Evolutionary conservation across 2,797 vertebrate genomes (phyloP).

Genomic region (Notoglanidium macrostoma): DNA sequence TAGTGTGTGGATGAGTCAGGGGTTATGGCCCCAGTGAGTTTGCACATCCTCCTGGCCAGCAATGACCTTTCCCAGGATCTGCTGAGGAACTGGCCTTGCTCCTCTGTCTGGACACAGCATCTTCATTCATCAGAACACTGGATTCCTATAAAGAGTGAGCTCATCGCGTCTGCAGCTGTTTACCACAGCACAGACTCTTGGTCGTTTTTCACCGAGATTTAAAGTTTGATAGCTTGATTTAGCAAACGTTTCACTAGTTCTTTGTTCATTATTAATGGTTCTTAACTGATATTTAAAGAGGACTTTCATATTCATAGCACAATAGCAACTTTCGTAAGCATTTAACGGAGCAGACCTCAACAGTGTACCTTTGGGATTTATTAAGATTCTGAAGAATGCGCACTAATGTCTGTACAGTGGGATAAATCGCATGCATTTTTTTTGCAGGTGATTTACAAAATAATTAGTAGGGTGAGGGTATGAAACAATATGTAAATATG

Average conservation of each 20-base stretch:
- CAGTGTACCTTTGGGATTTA: neutral
- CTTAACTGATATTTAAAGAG: neutral
- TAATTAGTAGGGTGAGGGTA: neutral
- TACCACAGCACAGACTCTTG: slow-evolving; percentile 37
- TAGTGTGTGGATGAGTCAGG: slow-evolving; percentile 39
- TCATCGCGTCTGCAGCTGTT: slow-evolving; percentile 57
- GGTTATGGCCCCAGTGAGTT: slow-evolving; percentile 18
- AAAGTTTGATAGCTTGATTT: slow-evolving; percentile 33
- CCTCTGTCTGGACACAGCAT: slow-evolving; percentile 37
- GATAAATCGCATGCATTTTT: neutral
- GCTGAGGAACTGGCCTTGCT: slow-evolving; percentile 10
- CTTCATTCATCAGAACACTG: slow-evolving; percentile 45
- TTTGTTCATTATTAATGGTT: neutral
- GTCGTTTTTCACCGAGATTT: slow-evolving; percentile 5
- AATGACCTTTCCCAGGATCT: slow-evolving; percentile 56
- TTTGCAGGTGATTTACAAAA: neutral
- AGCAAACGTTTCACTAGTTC: neutral
- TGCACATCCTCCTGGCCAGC: slow-evolving; percentile 24
- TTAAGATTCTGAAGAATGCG: neutral
- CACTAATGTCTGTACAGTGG: neutral
- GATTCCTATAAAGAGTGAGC: slow-evolving; percentile 42
- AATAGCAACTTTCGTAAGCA: neutral
- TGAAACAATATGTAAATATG: neutral
- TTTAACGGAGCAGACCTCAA: neutral
- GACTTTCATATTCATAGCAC: neutral